Evolutionary conservation across 2,797 vertebrate genomes (phyloP), one percentile per base, ranked within the genome.

Genomic region (Anguilla marmorata): DNA sequence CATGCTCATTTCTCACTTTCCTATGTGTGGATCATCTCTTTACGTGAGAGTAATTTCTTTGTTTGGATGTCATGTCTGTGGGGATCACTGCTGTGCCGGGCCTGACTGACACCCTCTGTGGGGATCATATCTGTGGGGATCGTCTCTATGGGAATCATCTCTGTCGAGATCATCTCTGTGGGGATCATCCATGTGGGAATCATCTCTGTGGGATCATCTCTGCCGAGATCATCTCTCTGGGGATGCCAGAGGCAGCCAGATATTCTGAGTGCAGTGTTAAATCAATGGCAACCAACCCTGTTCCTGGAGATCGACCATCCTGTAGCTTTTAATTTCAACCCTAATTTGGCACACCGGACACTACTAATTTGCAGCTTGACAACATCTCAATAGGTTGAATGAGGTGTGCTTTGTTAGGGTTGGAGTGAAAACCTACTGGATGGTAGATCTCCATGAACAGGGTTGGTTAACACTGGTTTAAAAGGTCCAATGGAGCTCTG

Each of bases 241-340:
- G 27, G 69, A 72, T 72, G 27, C 87, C n/a, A 76, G 48, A 48
- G 27, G 37, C 6, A 63, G 30, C 21, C 21, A 27, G 80, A 88
- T 41, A n/a, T 79, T 63, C 56, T 89, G 66, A 80, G 72, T 74
- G 27, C 91, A 37, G 41, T 50, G 33, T 48, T 76, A 37, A 76
- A 41, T 76, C 37, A 41, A 3, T 41, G 37, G 37, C 37, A 41
- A 41, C 37, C 37, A 41, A 41, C 37, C 37, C 37, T 41, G 37
- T 41, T 41, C 37, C 37, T 41, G 37, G 37, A 41, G 37, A 41
- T 41, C 37, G 3, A 41, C 37, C 37, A 41, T 41, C 37, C 37
- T 41, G 37, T 41, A 41, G 37, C 37, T 41, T 41, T 41, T 41
- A 3, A 41, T 41, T 41, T 41, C 37, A 41, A 41, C 37, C 37